phyloP scores from a whole-genome alignment of 92 coral and sea anemone species.

The Siderastrea radians region DNA sequence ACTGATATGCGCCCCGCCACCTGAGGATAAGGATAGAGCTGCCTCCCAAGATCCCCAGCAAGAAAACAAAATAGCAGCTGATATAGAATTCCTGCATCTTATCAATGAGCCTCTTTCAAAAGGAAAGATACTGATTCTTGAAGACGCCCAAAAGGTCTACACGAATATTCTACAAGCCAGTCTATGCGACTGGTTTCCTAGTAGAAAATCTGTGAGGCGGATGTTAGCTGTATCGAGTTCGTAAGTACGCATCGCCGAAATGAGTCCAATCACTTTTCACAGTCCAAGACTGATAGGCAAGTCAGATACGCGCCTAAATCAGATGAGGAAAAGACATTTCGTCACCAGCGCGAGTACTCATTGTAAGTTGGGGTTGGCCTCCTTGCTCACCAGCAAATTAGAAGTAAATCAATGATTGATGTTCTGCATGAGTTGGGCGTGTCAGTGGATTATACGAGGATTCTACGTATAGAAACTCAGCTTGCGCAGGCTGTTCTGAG shows the following conservation, averaged over 20 bases:
- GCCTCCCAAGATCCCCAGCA: conserved; percentile 1
- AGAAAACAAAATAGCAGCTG: conserved; percentile 39
- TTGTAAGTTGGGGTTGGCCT: not conserved
- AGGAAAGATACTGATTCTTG: conserved; percentile 56
- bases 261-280: conserved; percentile 51
- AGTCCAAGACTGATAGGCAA: conserved; percentile 36
- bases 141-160: conserved; percentile 53
- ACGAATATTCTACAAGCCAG: conserved; percentile 43
- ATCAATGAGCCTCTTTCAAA: conserved; percentile 23
- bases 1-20: conserved; percentile 19
- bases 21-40: not conserved
- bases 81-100: conserved; percentile 51
- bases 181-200: conserved; percentile 44
- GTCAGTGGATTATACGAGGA: conserved; percentile 48
- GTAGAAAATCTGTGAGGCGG: conserved; percentile 45
- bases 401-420: conserved; percentile 46
- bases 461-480: conserved; percentile 57
- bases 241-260: conserved; percentile 56
- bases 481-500: conserved; percentile 41
- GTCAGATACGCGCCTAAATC: conserved; percentile 37
- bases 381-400: conserved; percentile 31
- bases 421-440: conserved; percentile 37
- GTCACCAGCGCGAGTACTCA: not conserved
- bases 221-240: conserved; percentile 47
- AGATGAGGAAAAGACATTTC: conserved; percentile 37